phyloP scores from a whole-genome alignment of 2,797 vertebrate species.

The Numenius phaeopus region DNA sequence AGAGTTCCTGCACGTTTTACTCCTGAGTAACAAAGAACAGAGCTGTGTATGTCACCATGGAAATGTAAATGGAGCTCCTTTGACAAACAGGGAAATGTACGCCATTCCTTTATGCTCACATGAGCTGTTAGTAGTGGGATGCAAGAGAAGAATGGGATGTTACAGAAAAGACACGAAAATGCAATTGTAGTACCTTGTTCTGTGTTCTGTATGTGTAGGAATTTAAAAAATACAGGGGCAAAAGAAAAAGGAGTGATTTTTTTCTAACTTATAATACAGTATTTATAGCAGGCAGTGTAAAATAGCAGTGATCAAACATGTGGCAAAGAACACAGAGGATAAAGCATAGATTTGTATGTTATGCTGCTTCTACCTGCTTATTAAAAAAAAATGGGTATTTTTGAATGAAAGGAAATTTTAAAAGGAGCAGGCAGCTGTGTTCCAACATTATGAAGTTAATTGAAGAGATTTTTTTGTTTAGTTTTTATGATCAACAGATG shows the following conservation, averaged over 20 bases:
- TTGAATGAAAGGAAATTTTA: not conserved
- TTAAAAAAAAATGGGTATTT: not conserved
- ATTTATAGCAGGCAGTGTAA: not conserved
- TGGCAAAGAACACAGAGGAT: not conserved
- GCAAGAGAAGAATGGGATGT: conserved; percentile 36
- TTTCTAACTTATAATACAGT: not conserved
- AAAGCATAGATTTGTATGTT: not conserved
- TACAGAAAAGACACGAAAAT: conserved; percentile 41
- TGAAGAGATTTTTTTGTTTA: not conserved
- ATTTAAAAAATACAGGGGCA: not conserved
- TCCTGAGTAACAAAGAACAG: conserved; percentile 66
- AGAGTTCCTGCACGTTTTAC: conserved; percentile 66
- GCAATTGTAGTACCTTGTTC: conserved; percentile 3
- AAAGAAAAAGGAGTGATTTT: not conserved
- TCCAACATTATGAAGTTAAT: not conserved
- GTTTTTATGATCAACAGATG: not conserved
- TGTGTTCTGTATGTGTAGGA: not conserved
- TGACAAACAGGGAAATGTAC: conserved; percentile 68
- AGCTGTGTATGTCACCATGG: conserved; percentile 60
- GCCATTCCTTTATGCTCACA: conserved; percentile 47
- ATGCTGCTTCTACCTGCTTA: not conserved
- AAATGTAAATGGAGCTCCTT: conserved; percentile 71
- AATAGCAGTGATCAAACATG: not conserved
- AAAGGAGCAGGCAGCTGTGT: not conserved
- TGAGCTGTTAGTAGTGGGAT: conserved; percentile 31